phyloP scores from a whole-genome alignment of 2,113 vertebrate species.

The Globicephala melas region DNA sequence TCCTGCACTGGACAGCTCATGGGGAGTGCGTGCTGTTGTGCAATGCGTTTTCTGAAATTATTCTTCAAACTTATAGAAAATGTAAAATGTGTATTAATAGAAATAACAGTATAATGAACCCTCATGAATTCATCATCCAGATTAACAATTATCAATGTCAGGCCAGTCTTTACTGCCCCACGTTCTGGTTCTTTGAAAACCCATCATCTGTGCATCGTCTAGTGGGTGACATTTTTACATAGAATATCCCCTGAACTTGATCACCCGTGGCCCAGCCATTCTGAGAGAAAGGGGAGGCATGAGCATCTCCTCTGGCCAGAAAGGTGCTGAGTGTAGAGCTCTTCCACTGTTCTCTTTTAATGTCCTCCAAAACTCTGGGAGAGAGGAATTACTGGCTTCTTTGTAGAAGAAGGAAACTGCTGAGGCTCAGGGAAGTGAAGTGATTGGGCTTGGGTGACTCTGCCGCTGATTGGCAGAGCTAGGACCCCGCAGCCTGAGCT shows the following conservation, averaged over 20 bases:
- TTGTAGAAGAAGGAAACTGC: constrained; percentile 5
- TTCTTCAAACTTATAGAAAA: background rate
- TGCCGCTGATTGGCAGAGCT: background rate
- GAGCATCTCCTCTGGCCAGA: background rate
- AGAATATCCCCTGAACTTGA: background rate
- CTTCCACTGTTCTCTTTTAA: background rate
- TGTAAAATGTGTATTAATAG: background rate
- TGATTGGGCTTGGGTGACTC: background rate
- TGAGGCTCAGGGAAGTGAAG: background rate
- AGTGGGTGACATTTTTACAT: background rate
- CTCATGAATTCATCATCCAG: background rate
- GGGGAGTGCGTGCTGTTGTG: background rate
- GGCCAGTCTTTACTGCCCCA: background rate
- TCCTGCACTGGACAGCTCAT: background rate
- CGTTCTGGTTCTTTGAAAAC: constrained; percentile 10
- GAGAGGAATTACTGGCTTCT: background rate
- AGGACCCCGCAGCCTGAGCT: background rate
- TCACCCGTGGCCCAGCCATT: background rate
- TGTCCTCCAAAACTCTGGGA: background rate
- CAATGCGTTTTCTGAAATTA: background rate
- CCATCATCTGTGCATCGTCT: background rate
- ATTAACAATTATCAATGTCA: background rate
- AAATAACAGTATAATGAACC: background rate
- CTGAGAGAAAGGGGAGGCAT: background rate
- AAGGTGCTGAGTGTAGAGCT: background rate